Conservation (phyloP, 2,888 invertebrate species). For the Cerastoderma edule region DNA sequence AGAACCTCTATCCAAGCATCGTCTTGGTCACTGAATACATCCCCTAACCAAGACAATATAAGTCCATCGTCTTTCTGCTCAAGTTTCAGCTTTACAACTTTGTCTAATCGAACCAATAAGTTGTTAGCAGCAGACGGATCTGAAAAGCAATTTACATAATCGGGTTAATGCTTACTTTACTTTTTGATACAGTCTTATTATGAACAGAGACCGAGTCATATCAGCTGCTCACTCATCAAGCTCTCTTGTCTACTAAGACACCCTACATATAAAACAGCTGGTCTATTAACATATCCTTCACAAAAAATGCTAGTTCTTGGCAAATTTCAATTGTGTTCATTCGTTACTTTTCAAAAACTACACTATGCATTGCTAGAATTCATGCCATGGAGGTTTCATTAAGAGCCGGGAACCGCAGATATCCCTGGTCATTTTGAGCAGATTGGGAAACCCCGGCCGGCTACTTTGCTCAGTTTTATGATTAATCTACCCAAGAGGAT, state of each 20-base stretch:
- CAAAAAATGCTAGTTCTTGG: not conserved
- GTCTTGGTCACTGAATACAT: constrained; percentile 72
- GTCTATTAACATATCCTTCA: not conserved
- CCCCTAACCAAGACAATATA: constrained; percentile 65
- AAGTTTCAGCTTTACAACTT: constrained; percentile 14
- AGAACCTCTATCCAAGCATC: constrained; percentile 70
- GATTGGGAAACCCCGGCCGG: too few species aligned
- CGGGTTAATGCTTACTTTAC: too few species aligned
- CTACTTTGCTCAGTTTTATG: too few species aligned
- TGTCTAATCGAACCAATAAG: constrained; percentile 23
- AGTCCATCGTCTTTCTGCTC: not conserved
- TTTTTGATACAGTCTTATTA: too few species aligned
- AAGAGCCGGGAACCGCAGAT: too few species aligned
- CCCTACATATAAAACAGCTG: not conserved
- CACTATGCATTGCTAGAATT: too few species aligned
- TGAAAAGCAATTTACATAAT: not conserved
- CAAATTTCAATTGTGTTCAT: too few species aligned
- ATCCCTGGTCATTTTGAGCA: too few species aligned
- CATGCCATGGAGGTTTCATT: too few species aligned
- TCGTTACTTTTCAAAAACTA: too few species aligned
- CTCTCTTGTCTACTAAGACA: not conserved
- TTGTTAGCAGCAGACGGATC: not conserved
- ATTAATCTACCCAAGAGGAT: too few species aligned
- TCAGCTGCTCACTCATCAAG: not conserved
- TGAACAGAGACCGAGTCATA: not conserved